Conservation (phyloP, 2,113 vertebrate genomes). For the Gorilla gorilla region DNA sequence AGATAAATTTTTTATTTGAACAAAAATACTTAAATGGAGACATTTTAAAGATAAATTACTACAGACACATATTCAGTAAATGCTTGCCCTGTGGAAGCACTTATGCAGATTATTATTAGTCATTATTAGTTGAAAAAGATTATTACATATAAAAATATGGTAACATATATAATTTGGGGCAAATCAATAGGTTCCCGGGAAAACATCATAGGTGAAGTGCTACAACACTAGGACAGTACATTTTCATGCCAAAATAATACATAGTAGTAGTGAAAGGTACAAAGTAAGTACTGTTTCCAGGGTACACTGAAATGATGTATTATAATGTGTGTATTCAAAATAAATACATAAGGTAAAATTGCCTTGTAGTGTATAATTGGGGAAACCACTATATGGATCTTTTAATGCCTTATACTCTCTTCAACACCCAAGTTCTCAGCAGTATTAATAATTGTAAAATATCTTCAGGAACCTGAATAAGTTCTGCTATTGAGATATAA, state of each 20-base stretch:
- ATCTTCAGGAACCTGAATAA: constrained; percentile 16
- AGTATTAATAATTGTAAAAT: constrained; percentile 30
- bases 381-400: not conserved
- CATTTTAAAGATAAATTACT: constrained; percentile 45
- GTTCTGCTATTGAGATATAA: constrained; percentile 11
- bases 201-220: constrained; percentile 1
- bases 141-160: constrained; percentile 38
- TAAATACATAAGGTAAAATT: constrained; percentile 3
- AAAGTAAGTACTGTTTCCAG: not conserved
- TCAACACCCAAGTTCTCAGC: constrained; percentile 44
- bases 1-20: constrained; percentile 12
- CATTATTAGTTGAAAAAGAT: constrained; percentile 24
- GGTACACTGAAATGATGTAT: not conserved
- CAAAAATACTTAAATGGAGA: not conserved
- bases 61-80: constrained; percentile 25
- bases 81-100: not conserved
- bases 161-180: not conserved
- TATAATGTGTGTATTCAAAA: not conserved
- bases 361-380: not conserved
- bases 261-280: not conserved
- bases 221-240: not conserved
- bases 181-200: not conserved
- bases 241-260: constrained; percentile 43
- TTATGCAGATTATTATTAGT: constrained; percentile 25
- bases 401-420: not conserved